These are phyloP conservation scores for Tauraco hartlaubi DNA, from an alignment of 2,797 vertebrate genomes.

Conservation along the genomic window DNA sequence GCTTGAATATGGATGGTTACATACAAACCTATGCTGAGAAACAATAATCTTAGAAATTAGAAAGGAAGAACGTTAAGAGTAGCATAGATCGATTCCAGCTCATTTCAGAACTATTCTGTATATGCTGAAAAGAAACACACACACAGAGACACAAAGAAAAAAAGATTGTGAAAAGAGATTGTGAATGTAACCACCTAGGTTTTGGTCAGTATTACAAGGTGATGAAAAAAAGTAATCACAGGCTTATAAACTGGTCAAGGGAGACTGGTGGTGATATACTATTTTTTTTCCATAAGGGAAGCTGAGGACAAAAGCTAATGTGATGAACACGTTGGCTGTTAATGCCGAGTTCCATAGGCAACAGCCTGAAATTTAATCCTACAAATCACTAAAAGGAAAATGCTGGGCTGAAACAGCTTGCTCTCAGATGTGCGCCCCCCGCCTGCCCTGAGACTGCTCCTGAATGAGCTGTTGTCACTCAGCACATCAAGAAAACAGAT, in stretches of 20 bases:
- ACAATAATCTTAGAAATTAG: neutral
- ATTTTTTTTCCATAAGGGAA: neutral
- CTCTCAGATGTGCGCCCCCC: neutral
- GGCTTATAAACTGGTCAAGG: neutral
- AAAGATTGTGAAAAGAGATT: neutral
- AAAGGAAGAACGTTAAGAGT: neutral
- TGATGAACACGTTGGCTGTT: neutral
- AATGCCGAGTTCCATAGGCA: conserved; percentile 27
- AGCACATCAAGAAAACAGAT: conserved; percentile 55
- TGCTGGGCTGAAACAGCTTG: conserved; percentile 35
- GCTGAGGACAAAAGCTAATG: neutral
- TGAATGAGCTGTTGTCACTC: conserved; percentile 26
- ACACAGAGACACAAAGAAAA: neutral
- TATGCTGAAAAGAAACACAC: neutral
- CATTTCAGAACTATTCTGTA: neutral
- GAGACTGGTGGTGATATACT: neutral
- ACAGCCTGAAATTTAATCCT: conserved; percentile 50
- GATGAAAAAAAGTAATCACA: neutral
- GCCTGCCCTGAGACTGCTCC: neutral
- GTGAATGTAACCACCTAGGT: neutral
- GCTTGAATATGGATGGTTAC: neutral
- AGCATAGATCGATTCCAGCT: neutral
- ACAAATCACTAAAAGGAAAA: conserved; percentile 26
- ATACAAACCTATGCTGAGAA: neutral
- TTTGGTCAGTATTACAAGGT: neutral